Percentiles rank a stretch among this genome's conserved stretches.
Evolutionary conservation across 2,113 vertebrate species (phyloP).

Genomic region (Scomber japonicus): DNA sequence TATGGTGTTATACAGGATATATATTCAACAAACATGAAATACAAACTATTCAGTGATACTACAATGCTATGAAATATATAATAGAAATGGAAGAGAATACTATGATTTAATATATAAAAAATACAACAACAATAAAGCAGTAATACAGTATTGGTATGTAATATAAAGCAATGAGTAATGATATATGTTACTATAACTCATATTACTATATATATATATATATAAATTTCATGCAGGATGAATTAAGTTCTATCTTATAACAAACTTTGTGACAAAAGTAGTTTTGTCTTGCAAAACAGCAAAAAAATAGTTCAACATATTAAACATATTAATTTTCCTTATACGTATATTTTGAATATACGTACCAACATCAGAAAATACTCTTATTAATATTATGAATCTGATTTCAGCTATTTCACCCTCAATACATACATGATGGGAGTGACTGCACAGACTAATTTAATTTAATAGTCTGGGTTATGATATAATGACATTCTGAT

Average conservation of each 20-base stretch:
- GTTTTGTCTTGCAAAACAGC: too few relatives aligned
- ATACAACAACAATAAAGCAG: background rate
- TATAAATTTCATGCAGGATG: background rate
- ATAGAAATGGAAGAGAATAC: too few relatives aligned
- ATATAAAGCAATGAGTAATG: background rate
- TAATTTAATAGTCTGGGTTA: background rate
- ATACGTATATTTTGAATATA: background rate
- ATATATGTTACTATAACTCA: background rate
- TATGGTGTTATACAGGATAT: too few relatives aligned
- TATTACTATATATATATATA: background rate
- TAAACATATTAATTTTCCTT: background rate
- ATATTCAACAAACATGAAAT: too few relatives aligned
- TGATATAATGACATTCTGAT: slow-evolving; percentile 9
- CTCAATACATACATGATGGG: background rate
- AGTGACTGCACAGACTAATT: background rate
- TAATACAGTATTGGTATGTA: background rate
- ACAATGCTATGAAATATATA: too few relatives aligned
- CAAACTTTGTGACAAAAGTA: background rate
- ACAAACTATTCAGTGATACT: too few relatives aligned
- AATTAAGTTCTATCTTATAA: too few relatives aligned
- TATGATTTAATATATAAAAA: background rate
- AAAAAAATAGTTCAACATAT: too few relatives aligned
- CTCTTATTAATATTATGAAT: background rate
- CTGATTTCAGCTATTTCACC: background rate
- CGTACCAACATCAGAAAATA: background rate